Evolutionary conservation across 2,113 vertebrate genomes (phyloP), one percentile per base, ranked within the genome.

Genomic region (Chaetura pelagica): DNA sequence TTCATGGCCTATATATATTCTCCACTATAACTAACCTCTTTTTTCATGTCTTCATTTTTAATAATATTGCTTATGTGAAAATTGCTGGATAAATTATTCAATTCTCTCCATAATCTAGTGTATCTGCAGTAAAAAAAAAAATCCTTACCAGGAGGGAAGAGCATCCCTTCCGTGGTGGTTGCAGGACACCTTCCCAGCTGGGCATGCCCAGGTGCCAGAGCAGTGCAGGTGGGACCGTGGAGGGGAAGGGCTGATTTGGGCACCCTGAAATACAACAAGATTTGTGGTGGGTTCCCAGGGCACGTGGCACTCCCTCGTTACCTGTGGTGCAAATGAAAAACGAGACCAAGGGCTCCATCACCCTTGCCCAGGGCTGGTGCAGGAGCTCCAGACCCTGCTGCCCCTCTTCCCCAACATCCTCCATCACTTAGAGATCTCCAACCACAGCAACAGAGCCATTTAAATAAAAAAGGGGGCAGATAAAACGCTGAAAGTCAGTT

Each of bases 41-140:
- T 88, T 66, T 97, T 97, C 86, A 81, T 96, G 94, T 97, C 96
- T 97, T 97, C 95, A 95, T 96, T 97, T 97, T 97, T 96, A 98
- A 97, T 98, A 98, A 96, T 98, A 97, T 96, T 96, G 95, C 96
- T 97, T 96, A 96, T 96, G 89, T 97, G 95, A 98, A 98, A 97
- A 98, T 97, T 97, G 94, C 94, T 96, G 92, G 71, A 96, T 97
- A 98, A 97, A 97, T 98, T 97, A 97, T 98, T 97, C 93, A 97
- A 76, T 97, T 97, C 96, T 97, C 94, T 84, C 93, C 84, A 89
- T 96, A 97, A 97, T 97, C 89, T 58, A 69, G 87, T 91, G 84
- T 87, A 96, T 96, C 82, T 89, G 76, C 90, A 94, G 92, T 96
- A 94, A 97, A 97, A 49, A 49, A 94, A 97, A 97, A 49, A 49